Evolutionary conservation across 2,888 invertebrate genomes (phyloP), one percentile per base, ranked within the genome.

Genomic region (Malthinus flaveolus): DNA sequence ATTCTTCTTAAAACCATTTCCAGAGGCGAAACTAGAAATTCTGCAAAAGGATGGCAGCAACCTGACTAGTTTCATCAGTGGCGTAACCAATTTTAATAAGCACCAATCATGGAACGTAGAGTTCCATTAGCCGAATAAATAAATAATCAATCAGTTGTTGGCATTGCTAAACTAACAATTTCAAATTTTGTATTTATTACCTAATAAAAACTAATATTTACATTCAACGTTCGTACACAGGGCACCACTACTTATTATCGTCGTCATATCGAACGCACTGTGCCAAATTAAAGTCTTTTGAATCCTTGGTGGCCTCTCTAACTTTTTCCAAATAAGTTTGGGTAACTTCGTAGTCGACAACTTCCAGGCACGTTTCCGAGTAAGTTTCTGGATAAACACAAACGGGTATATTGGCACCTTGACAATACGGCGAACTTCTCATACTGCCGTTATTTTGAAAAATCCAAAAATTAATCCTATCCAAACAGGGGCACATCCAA

Each of bases 311-410:
- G 23, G 49, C 12, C 7, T 8, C 9, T 11, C 7, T 37, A 10
- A 49, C 39, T n/a, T n/a, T 31, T 12, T 42, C 49, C 3, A 37
- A 49, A 37, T 32, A 49, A 3, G 37, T 49, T 12, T 9, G 12
- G 3, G 37, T 49, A 10, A 39, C 37, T 37, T 39, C 39, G 4
- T 37, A 12, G 5, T 49, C 49, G 7, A 49, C 32, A 6, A 32
- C 7, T 4, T 49, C 49, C 32, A 32, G 8, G 9, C 49, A 49
- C 5, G 37, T 49, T 9, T 42, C 36, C 6, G 49, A 33, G 12
- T 39, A 32, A 9, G 9, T 37, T 39, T 39, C 4, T 8, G 32
- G 32, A 49, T 32, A 15, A 48, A 49, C 11, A 44, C 55, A 55
- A 13, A 31, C 15, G 4, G 55, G 55, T 32, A 49, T 34, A n/a